These are phyloP conservation scores for Stenodema calcarata DNA, from an alignment of 2,888 invertebrate genomes.

Conservation along the genomic window DNA sequence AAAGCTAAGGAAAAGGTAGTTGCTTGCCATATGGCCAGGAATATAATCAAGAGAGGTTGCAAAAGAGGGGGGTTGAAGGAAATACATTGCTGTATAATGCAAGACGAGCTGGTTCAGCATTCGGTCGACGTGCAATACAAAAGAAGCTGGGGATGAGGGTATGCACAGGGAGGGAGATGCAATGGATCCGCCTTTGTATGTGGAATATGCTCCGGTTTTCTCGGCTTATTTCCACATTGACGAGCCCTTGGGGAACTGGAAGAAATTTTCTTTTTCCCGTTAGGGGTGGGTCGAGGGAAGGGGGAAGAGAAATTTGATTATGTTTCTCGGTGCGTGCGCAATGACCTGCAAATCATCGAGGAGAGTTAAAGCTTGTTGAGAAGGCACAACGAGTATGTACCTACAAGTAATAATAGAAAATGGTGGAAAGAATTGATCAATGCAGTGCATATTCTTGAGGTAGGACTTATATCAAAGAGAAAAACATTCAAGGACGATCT, in stretches of 20 bases:
- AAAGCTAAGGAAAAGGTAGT: slow-evolving; percentile 32
- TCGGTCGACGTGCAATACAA: slow-evolving; percentile 48
- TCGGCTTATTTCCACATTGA: slow-evolving; percentile 4
- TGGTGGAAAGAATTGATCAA: no score
- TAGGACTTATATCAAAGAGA: no score
- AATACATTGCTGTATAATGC: slow-evolving; percentile 37
- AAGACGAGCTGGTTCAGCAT: slow-evolving; percentile 24
- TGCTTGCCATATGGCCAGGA: slow-evolving; percentile 32
- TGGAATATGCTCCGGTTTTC: neutral
- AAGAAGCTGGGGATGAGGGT: neutral
- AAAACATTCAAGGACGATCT: no score
- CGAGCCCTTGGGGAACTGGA: neutral
- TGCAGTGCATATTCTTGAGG: no score
- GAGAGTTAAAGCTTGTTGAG: no score
- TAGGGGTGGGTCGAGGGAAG: no score
- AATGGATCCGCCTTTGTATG: neutral
- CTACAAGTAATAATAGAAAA: no score
- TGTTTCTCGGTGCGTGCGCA: neutral
- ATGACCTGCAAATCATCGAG: no score
- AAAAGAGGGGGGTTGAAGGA: neutral
- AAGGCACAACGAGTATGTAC: no score
- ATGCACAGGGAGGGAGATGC: neutral
- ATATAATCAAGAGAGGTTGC: slow-evolving; percentile 30
- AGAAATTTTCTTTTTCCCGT: neutral
- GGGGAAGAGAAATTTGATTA: neutral